phyloP scores from a whole-genome alignment of 2,888 invertebrate species.

The Portevinia maculata region DNA sequence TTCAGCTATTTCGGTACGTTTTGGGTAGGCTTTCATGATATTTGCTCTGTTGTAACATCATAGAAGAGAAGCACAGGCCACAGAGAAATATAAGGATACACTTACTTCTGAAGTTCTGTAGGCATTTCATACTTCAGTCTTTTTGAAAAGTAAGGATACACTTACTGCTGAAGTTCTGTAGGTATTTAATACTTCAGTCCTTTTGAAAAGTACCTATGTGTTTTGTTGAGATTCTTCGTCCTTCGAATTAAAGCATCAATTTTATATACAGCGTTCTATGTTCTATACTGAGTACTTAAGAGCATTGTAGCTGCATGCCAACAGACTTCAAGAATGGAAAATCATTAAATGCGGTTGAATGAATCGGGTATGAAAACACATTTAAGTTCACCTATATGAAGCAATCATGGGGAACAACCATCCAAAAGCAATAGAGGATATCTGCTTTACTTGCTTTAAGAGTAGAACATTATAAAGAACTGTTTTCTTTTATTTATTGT shows the following conservation, averaged over 20 bases:
- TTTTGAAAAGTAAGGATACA: no score
- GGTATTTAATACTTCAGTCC: not conserved
- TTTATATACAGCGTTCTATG: constrained; percentile 11
- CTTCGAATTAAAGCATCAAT: constrained; percentile 13
- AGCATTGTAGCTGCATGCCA: constrained; percentile 7
- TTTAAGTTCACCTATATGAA: constrained; percentile 16
- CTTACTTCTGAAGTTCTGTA: constrained; percentile 12
- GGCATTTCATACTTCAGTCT: not conserved
- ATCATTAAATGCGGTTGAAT: constrained; percentile 35
- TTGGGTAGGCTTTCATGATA: constrained; percentile 47
- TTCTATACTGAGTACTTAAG: constrained; percentile 8
- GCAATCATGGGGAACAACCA: constrained; percentile 13
- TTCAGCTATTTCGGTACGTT: constrained; percentile 41
- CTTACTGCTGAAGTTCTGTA: constrained; percentile 6
- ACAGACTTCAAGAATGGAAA: constrained; percentile 15
- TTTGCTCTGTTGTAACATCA: constrained; percentile 26
- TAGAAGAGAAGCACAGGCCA: constrained; percentile 33
- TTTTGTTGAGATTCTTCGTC: constrained; percentile 13
- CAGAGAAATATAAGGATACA: not conserved
- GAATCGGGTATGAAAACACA: constrained; percentile 26
- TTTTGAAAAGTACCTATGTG: no score
- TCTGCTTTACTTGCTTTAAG: constrained; percentile 1
- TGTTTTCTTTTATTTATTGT: constrained; percentile 10
- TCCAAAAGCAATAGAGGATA: not conserved
- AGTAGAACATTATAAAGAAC: not conserved